These are phyloP conservation scores for Phainopepla nitens DNA, from an alignment of 2,113 vertebrate species.

Conservation along the genomic window DNA sequence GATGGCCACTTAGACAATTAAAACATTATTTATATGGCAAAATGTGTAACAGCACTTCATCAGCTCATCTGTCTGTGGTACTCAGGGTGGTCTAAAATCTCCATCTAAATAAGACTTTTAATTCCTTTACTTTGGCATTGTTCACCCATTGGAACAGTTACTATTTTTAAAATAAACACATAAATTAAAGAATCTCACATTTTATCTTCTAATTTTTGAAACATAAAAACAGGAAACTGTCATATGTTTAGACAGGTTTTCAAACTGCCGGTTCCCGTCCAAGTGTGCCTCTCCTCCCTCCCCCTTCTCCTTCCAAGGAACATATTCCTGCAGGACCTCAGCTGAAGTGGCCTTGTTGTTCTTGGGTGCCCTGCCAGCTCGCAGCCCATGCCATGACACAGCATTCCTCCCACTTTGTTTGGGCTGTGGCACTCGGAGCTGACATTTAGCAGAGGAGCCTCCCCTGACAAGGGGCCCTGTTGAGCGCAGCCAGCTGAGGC, in stretches of 20 bases:
- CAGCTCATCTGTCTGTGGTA: not conserved
- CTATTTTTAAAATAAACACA: not conserved
- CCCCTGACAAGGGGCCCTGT: not conserved
- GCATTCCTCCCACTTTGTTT: not conserved
- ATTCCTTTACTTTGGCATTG: not conserved
- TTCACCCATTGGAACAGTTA: not conserved
- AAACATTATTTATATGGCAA: not conserved
- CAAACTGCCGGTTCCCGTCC: not conserved
- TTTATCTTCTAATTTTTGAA: not conserved
- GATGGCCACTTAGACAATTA: not conserved
- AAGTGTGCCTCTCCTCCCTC: not conserved
- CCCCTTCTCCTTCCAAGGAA: not conserved
- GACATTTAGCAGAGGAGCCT: not conserved
- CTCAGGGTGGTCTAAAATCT: not conserved
- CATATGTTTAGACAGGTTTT: not conserved
- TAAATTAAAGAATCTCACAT: not conserved
- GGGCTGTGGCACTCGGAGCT: not conserved
- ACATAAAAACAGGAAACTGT: no score
- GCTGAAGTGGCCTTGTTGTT: not conserved
- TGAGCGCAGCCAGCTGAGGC: not conserved
- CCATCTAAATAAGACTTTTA: not conserved
- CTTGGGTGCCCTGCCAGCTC: not conserved
- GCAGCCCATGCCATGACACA: conserved; percentile 10
- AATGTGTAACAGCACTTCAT: not conserved
- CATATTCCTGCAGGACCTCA: not conserved